Percentiles rank a stretch among this genome's conserved stretches.
Conservation (phyloP, 2,797 vertebrate genomes). For the Hylomyscus alleni region DNA sequence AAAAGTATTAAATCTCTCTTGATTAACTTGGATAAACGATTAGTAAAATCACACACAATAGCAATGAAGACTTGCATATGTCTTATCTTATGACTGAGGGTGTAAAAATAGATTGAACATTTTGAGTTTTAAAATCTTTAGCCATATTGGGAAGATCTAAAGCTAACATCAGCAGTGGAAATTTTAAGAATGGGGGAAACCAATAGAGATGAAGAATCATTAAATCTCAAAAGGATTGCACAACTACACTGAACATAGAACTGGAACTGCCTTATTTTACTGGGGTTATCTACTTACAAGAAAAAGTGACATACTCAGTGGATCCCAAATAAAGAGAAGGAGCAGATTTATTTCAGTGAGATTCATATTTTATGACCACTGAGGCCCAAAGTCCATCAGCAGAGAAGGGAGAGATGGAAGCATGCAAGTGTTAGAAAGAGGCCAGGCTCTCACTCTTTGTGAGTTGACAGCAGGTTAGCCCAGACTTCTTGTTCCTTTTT, state of each 20-base stretch:
- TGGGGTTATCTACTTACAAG: constrained; percentile 1
- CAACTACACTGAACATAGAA: not conserved
- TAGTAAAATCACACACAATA: not conserved
- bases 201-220: not conserved
- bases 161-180: not conserved
- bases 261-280: not conserved
- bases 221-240: not conserved
- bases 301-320: not conserved
- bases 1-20: not conserved
- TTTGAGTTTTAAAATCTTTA: not conserved
- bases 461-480: not conserved
- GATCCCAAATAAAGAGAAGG: not conserved
- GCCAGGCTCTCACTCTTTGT: not conserved
- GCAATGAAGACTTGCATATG: not conserved
- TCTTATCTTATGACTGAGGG: not conserved
- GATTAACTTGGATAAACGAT: not conserved
- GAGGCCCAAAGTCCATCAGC: not conserved
- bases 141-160: not conserved
- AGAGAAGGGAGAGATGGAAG: not conserved
- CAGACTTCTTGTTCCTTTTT: not conserved
- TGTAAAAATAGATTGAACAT: not conserved
- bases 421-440: not conserved
- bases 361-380: not conserved
- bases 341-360: not conserved
- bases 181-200: not conserved